Evolutionary conservation across 2,113 vertebrate genomes (phyloP).

Genomic region (Sinocyclocheilus grahami): DNA sequence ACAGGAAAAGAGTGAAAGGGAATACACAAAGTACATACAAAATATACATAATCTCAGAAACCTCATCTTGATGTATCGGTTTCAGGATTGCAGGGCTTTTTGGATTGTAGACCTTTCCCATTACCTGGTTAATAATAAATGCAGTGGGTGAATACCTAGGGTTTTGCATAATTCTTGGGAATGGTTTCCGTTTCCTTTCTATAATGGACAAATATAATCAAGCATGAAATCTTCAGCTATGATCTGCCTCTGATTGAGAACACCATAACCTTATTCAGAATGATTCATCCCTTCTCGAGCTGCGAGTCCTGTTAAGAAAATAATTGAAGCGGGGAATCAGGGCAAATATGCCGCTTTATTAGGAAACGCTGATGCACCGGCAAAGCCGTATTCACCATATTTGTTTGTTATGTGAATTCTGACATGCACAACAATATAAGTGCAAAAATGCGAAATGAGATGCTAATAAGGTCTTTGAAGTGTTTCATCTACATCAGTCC

Average conservation of each 20-base stretch:
- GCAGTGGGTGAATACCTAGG: constrained; percentile 3
- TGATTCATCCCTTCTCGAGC: constrained; percentile 42
- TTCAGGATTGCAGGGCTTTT: constrained; percentile 19
- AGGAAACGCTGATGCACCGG: constrained; percentile 53
- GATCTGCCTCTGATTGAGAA: constrained; percentile 48
- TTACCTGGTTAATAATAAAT: constrained; percentile 50
- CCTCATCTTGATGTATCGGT: constrained; percentile 13
- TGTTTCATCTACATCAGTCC: constrained; percentile 24
- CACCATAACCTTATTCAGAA: constrained; percentile 34
- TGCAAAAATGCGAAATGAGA: constrained; percentile 29
- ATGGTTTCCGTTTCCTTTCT: constrained; percentile 31
- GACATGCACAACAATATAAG: constrained; percentile 50
- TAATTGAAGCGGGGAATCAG: constrained; percentile 44
- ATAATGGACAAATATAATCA: constrained; percentile 49
- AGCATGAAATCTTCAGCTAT: constrained; percentile 51
- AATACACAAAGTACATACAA: constrained; percentile 17
- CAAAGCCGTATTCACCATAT: constrained; percentile 48
- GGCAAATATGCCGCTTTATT: constrained; percentile 54
- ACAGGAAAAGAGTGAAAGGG: neutral
- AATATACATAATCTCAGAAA: constrained; percentile 26
- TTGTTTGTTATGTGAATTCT: constrained; percentile 59
- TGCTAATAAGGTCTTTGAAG: constrained; percentile 53
- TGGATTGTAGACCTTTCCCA: constrained; percentile 35
- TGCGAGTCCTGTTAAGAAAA: constrained; percentile 41
- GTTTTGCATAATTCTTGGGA: constrained; percentile 33